phyloP scores from a whole-genome alignment of 53 echinoderm and acorn worm genomes.

The Holothuria leucospilota region DNA sequence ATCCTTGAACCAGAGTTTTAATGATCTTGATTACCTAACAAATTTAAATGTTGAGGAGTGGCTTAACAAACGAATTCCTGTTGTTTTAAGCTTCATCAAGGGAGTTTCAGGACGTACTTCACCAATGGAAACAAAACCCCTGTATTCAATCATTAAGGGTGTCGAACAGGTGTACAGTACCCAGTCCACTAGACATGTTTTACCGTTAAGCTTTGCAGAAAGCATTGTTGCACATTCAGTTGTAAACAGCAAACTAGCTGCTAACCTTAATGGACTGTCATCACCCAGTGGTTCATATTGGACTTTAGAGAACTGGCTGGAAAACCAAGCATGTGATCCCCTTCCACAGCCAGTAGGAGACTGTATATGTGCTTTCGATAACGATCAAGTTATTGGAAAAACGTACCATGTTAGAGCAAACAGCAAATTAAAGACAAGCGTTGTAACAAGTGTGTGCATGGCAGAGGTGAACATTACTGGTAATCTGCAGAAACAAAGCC shows the following conservation, averaged over 20 bases:
- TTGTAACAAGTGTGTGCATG: background rate
- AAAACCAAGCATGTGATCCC: background rate
- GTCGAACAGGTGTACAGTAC: background rate
- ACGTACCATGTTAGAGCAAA: too few species aligned
- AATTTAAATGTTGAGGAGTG: background rate
- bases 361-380: conserved; percentile 5
- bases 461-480: background rate
- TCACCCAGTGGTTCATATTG: background rate
- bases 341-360: background rate
- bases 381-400: too few species aligned
- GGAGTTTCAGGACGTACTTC: background rate
- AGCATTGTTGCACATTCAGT: background rate
- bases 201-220: background rate
- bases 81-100: background rate
- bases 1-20: background rate
- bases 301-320: background rate
- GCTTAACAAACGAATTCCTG: background rate
- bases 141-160: background rate
- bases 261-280: background rate
- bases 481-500: background rate
- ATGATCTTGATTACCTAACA: background rate
- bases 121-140: background rate
- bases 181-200: background rate
- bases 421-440: background rate
- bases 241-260: background rate